Percentiles rank a stretch among this genome's conserved stretches.
Evolutionary conservation across 2,888 invertebrate species (phyloP).

Genomic region (Diaphora mendica): DNA sequence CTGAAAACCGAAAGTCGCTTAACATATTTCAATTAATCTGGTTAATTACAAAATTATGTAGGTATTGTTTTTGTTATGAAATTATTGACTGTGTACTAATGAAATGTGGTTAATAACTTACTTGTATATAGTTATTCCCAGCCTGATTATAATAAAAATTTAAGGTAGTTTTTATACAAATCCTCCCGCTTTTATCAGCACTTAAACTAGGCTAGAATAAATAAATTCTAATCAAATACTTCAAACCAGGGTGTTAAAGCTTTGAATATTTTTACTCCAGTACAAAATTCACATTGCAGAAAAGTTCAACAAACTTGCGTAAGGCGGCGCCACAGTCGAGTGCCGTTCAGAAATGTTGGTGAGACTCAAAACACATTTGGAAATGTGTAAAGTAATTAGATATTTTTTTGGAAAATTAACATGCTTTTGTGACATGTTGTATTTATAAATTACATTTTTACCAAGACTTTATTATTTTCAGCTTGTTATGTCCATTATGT

Average conservation of each 20-base stretch:
- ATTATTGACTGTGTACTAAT: not conserved
- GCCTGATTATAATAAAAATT: not conserved
- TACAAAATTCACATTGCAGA: no score
- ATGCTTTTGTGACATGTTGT: no score
- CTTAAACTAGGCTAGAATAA: slow-evolving; percentile 22
- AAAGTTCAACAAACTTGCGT: no score
- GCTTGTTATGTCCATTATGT: no score
- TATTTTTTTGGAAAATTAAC: no score
- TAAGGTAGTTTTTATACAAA: not conserved
- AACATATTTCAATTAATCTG: not conserved
- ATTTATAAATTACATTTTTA: no score
- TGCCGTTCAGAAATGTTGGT: no score
- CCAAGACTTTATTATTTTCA: no score
- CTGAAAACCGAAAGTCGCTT: not conserved
- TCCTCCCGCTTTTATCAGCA: slow-evolving; percentile 10
- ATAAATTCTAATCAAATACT: slow-evolving; percentile 23
- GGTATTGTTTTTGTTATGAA: not conserved
- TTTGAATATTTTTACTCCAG: no score
- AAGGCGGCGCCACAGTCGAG: no score
- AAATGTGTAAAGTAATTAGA: no score
- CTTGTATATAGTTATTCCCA: slow-evolving; percentile 9
- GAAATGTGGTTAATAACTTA: slow-evolving; percentile 22
- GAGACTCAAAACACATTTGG: no score
- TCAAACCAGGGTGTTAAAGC: not conserved
- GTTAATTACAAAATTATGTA: not conserved